Conservation (phyloP, 2,113 vertebrate species). For the Onychorhynchus coronatus region DNA sequence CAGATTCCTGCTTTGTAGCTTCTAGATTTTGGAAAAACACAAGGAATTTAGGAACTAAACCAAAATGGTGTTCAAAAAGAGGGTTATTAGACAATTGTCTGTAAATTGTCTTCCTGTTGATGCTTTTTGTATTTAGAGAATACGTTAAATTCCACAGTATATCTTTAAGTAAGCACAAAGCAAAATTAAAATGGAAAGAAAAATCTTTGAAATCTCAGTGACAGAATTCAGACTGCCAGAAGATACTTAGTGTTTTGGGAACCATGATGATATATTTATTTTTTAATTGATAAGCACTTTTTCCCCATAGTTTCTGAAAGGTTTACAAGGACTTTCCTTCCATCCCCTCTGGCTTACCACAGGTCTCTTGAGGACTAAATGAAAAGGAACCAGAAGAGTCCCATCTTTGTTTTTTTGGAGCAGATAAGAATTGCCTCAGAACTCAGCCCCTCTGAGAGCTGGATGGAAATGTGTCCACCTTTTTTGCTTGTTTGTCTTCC, state of each 20-base stretch:
- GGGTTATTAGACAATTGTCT: fast-evolving
- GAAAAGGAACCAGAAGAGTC: neutral
- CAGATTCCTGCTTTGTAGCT: neutral
- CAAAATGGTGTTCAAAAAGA: neutral
- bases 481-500: neutral
- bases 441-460: neutral
- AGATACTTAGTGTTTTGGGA: neutral
- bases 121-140: neutral
- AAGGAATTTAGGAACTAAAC: neutral
- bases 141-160: neutral
- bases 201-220: neutral
- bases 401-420: neutral
- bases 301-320: neutral
- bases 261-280: neutral
- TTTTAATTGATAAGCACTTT: neutral
- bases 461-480: neutral
- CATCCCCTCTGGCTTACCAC: neutral
- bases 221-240: neutral
- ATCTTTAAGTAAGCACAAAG: neutral
- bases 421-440: neutral
- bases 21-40: neutral
- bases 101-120: neutral
- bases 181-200: neutral
- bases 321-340: neutral
- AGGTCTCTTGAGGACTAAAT: neutral